Evolutionary conservation across 2,888 invertebrate species (phyloP).

Genomic region (Caenorhabditis becei): DNA sequence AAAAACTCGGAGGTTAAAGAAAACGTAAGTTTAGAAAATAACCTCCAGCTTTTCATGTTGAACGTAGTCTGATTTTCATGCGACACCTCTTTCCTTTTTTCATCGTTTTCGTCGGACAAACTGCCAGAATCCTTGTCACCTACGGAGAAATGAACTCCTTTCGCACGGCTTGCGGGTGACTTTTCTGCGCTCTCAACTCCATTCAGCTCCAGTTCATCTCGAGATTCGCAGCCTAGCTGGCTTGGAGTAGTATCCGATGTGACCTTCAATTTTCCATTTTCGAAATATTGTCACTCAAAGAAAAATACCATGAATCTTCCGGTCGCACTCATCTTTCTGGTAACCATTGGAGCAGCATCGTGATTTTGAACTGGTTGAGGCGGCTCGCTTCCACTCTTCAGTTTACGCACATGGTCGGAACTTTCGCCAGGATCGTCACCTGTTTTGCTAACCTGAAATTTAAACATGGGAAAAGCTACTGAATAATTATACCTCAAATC

Average conservation of each 20-base stretch:
- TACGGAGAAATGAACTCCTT: conserved; percentile 72
- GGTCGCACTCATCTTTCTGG: conserved; percentile 68
- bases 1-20: background rate
- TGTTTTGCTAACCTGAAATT: conserved; percentile 58
- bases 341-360: conserved; percentile 31
- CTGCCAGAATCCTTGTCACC: conserved; percentile 63
- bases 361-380: conserved; percentile 32
- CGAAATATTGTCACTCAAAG: background rate
- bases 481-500: conserved; percentile 43
- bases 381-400: conserved; percentile 62
- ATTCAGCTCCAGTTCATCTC: conserved; percentile 12
- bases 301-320: conserved; percentile 67
- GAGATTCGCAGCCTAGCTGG: conserved; percentile 23
- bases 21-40: background rate
- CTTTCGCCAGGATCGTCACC: conserved; percentile 25
- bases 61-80: conserved; percentile 69
- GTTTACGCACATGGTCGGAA: conserved; percentile 15
- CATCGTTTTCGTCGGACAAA: conserved; percentile 39
- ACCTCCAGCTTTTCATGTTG: conserved; percentile 76
- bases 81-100: conserved; percentile 30
- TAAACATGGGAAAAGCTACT: background rate
- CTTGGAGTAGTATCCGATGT: conserved; percentile 38
- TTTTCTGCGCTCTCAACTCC: conserved; percentile 17
- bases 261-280: conserved; percentile 11
- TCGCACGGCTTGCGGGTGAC: conserved; percentile 44